Percentiles rank a stretch among this genome's conserved stretches.
These are phyloP conservation scores for Capitulum mitella DNA, from an alignment of 2,888 invertebrate species.

Conservation along the genomic window DNA sequence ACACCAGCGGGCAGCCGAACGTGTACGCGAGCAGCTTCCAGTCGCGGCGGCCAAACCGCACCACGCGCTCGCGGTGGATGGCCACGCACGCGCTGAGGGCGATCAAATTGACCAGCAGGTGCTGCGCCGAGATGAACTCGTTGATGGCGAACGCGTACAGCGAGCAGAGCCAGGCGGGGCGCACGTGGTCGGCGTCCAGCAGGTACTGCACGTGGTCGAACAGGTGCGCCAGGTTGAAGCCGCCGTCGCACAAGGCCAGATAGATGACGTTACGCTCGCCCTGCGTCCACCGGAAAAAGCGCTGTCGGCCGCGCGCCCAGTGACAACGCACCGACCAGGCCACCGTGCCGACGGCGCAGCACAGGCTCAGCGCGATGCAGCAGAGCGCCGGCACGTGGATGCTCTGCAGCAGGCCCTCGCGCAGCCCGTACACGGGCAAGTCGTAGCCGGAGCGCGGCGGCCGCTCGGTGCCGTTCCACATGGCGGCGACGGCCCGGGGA, in stretches of 20 bases:
- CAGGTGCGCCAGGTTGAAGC: constrained; percentile 20
- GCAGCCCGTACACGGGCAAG: constrained; percentile 12
- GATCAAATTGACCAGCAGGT: constrained; percentile 8
- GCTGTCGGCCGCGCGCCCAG: background rate
- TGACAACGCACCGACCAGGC: background rate
- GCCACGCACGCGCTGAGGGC: background rate
- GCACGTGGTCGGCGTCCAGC: background rate
- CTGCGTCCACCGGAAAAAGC: background rate
- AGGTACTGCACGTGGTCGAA: constrained; percentile 14
- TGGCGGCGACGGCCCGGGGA: background rate
- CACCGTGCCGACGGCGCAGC: background rate
- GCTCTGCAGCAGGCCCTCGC: background rate
- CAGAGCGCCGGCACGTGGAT: background rate
- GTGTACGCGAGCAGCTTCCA: background rate
- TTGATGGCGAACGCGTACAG: constrained; percentile 7
- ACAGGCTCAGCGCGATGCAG: background rate
- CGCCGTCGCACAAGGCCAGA: constrained; percentile 7
- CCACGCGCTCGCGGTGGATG: background rate
- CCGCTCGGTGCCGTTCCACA: background rate
- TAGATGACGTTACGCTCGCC: constrained; percentile 10
- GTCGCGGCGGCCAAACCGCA: background rate
- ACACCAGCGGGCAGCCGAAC: background rate
- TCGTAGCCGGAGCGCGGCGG: background rate
- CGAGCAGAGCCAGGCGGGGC: background rate
- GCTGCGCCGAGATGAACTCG: constrained; percentile 14